Base-by-base conservation (phyloP, 2,888 invertebrate genomes). In the Drosophila formosana region DNA sequence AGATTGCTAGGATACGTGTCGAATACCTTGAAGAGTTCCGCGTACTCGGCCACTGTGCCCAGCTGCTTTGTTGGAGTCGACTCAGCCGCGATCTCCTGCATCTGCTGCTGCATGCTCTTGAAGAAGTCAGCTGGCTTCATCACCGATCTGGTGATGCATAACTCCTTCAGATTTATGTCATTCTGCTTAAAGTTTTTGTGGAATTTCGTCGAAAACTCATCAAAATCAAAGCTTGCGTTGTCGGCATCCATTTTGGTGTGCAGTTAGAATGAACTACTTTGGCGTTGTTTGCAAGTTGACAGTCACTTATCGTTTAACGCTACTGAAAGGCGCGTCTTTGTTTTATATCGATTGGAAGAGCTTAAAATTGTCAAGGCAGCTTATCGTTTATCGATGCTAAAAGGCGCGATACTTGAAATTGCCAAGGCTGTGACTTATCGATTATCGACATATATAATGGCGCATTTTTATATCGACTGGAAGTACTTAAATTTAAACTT, bases 1-100 rank as follows among this genome's bases (percentile, higher is more conserved):
- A 91, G 52, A 43, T 91, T 92, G 0, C 65, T 25, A 5, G 91
- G 92, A 62, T 89, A 91, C 3, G 85, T 84, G 0, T 92, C 91
- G 4, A 92, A 78, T 1, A 69, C 63, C 62, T 86, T 90, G 26
- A 91, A 91, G 0, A 88, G 76, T 2, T 89, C 86, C 0, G 86
- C 82, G 55, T 85, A 91, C 1, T 90, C 82, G 0, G 78, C 65
- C 5, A 90, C 75, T 5, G 75, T 67, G 4, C 78, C 75, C 3
- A 75, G 63, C 0, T 75, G 75, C 13, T 74, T 82, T 0, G 66
- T 65, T 0, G 89, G 80, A 8, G 86, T 76, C 8, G 58, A 63
- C 11, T 64, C 68, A 0, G 76, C 51, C 8, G 77, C 66, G 1
- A 81, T 78, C 0, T 81, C 64, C 32, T 83, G 71, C 26, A 82